phyloP scores from a whole-genome alignment of 2,113 vertebrate genomes.

The Crotophaga sulcirostris region DNA sequence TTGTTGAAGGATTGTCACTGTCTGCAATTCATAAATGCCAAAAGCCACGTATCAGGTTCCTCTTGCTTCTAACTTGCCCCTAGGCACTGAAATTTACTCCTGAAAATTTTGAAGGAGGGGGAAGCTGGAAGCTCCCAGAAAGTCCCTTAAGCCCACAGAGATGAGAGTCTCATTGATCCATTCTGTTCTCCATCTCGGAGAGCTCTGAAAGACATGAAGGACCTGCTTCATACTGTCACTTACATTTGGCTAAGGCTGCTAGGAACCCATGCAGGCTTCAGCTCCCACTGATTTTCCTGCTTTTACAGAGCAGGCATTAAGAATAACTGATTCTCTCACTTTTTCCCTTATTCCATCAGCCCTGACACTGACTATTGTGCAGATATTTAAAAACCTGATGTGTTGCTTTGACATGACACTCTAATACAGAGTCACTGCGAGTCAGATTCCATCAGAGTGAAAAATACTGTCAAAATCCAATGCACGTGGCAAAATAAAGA shows the following conservation, averaged over 20 bases:
- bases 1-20: not conserved
- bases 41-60: not conserved
- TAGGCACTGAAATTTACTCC: not conserved
- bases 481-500: not conserved
- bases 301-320: not conserved
- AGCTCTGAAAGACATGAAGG: not conserved
- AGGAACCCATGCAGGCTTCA: not conserved
- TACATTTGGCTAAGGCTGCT: not conserved
- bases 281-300: not conserved
- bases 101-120: not conserved
- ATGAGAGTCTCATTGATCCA: not conserved
- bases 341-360: not conserved
- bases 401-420: not conserved
- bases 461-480: not conserved
- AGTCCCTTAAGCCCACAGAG: not conserved
- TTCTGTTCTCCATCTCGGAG: not conserved
- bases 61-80: not conserved
- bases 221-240: not conserved
- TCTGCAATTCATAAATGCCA: not conserved
- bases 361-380: not conserved
- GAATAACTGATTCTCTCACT: not conserved
- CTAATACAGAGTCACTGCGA: not conserved
- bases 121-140: not conserved
- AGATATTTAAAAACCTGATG: not conserved
- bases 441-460: not conserved